Conservation (phyloP, 2,888 invertebrate species). For the Gibbula magus region DNA sequence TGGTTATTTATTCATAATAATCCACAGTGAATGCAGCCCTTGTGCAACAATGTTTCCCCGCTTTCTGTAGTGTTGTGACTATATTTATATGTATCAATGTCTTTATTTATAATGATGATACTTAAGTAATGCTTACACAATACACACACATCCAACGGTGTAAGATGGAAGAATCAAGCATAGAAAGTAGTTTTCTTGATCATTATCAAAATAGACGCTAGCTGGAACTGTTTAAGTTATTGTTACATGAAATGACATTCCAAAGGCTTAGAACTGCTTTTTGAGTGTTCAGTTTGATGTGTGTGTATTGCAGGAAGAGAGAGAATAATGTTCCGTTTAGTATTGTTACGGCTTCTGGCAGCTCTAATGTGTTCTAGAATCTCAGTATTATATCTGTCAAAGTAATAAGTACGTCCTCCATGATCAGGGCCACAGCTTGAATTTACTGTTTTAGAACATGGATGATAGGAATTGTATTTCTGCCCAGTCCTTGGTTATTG, state of each 20-base stretch:
- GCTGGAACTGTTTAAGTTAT: background rate
- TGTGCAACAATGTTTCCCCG: constrained; percentile 7
- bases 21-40: constrained; percentile 3
- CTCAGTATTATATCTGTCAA: constrained; percentile 1
- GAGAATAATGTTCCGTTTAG: background rate
- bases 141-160: too few relatives aligned
- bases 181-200: too few relatives aligned
- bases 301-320: constrained; percentile 10
- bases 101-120: background rate
- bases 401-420: background rate
- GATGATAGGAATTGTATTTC: background rate
- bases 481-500: too few relatives aligned
- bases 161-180: too few relatives aligned
- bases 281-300: background rate
- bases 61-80: constrained; percentile 11
- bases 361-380: constrained; percentile 1
- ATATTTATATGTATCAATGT: background rate
- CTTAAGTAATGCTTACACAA: too few relatives aligned
- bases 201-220: too few relatives aligned
- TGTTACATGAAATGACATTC: background rate
- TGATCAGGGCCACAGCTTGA: background rate
- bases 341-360: background rate
- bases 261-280: background rate
- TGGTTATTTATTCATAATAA: background rate
- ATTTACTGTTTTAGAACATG: background rate